A percentile compares a stretch with the other conserved stretches of the same genome.
These are phyloP conservation scores for Blennius ocellaris DNA, from an alignment of 2,113 vertebrate species.

Conservation along the genomic window DNA sequence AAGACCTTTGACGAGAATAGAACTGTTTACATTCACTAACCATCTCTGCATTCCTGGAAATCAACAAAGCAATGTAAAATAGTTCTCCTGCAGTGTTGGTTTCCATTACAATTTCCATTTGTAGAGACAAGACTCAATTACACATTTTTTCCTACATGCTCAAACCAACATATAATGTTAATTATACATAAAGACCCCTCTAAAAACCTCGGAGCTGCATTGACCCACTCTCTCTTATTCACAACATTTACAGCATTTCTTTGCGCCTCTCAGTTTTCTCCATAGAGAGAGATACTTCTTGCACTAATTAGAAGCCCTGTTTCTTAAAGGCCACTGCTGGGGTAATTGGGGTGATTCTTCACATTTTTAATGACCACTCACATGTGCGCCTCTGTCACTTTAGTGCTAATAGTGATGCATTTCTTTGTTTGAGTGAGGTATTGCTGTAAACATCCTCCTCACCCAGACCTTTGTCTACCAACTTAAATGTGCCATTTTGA, in stretches of 20 bases:
- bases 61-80: not conserved
- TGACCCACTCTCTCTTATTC: conserved; percentile 53
- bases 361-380: conserved; percentile 74
- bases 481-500: conserved; percentile 29
- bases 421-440: conserved; percentile 56
- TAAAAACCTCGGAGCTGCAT: conserved; percentile 22
- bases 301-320: conserved; percentile 74
- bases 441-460: conserved; percentile 38
- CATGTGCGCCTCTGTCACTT: conserved; percentile 65
- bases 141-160: conserved; percentile 17
- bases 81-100: not conserved
- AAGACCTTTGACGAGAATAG: conserved; percentile 7
- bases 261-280: conserved; percentile 47
- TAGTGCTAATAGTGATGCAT: conserved; percentile 69
- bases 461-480: conserved; percentile 1
- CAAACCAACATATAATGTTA: conserved; percentile 46
- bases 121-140: conserved; percentile 27
- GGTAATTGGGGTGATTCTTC: conserved; percentile 79
- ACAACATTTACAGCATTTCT: conserved; percentile 33
- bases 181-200: conserved; percentile 52
- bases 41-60: conserved; percentile 23
- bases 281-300: conserved; percentile 56
- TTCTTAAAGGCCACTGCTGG: conserved; percentile 73
- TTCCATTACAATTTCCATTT: conserved; percentile 27
- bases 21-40: conserved; percentile 26